Evolutionary conservation across 2,888 invertebrate genomes (phyloP), one percentile per base, ranked within the genome.

Genomic region (Panopea generosa): DNA sequence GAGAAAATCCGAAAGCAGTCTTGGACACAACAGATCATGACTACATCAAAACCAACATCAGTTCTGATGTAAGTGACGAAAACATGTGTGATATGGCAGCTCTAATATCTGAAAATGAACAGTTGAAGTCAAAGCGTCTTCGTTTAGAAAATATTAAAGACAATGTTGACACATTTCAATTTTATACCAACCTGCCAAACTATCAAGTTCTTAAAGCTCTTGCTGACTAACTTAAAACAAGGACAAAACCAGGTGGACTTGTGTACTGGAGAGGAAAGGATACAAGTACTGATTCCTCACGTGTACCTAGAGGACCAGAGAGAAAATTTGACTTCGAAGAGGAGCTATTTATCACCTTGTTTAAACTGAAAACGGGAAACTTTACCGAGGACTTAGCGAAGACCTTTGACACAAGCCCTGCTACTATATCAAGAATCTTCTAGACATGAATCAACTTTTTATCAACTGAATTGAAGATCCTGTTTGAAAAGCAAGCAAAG

Each of bases 331-430:
- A 62, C 2, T 53, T 75, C 29, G 59, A 75, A 53, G 74, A 78
- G 50, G 78, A 78, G 49, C 22, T 75, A 6, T 78, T 78, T 43
- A 53, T 78, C 14, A 67, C 71, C 18, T 55, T 78, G 26, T 66
- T 78, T 1, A 78, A 78, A 52, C 43, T 78, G 40, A 74, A 78
- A 47, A 78, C 74, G 14, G 70, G 74, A 14, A 78, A 63, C n/a
- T 75, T 71, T 27, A 72, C 68, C 40, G 67, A 75, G 50, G 79
- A 79, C 45, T 24, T 79, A 18, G 66, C 72, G 18, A 47, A 55
- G 9, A 66, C 72, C 4, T 72, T 72, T 50, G 38, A 67, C 53
- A 61, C 56, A 1, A 59, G 60, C 52, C 33, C 26, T 49, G 59
- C 59, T 20, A 68, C 65, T 63, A 22, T 68, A 2, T 79, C 75